Base-by-base conservation (phyloP, 2,888 invertebrate genomes). In the Melieria crassipennis region DNA sequence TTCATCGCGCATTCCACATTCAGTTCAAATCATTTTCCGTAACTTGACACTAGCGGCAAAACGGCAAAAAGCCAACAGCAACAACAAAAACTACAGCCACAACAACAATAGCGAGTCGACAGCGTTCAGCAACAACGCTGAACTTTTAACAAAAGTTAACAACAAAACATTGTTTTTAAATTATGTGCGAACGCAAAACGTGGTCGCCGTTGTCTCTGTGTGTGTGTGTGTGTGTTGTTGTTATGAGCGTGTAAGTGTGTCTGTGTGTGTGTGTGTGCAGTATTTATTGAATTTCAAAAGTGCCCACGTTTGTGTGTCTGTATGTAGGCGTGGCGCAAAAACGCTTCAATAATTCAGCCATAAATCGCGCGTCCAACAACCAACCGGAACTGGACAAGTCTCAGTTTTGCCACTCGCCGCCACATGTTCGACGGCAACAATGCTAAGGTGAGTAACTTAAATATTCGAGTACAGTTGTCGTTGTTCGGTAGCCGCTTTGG, bases 41-140 rank as follows among this genome's bases (percentile, higher is more conserved):
- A 67, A 67, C 48, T 67, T 61, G 61, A 67, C 61, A 30, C 43
- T 10, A 50, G 2, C 50, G 43, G 7, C 13, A 16, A 46, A 30
- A 30, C 16, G 16, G 16, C 16, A 16, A 16, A 16, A 16, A 16
- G 16, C 16, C 16, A 16, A 1, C 46, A 57, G 46, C 66, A 47
- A 48, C 16, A 65, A n/a, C 56, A 64, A 42, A 10, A 50, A 1
- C 11, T 42, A 43, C 64, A 16, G 11, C 50, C 60, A n/a, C 55
- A 47, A 55, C 30, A 55, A 30, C 46, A n/a, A 43, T 10, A 42
- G 45, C 45, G 55, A 63, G 62, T 9, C 46, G 46, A 52, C 62
- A 47, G 30, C 47, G n/a, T 55, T 55, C 55, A 69, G 46, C 9
- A 55, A 45, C 7, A 52, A 30, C 55, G 4, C 46, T 30, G 57